A percentile compares a stretch with the other conserved stretches of the same genome.
phyloP scores from a whole-genome alignment of 2,888 invertebrate genomes.

The Ferrisia virgata region DNA sequence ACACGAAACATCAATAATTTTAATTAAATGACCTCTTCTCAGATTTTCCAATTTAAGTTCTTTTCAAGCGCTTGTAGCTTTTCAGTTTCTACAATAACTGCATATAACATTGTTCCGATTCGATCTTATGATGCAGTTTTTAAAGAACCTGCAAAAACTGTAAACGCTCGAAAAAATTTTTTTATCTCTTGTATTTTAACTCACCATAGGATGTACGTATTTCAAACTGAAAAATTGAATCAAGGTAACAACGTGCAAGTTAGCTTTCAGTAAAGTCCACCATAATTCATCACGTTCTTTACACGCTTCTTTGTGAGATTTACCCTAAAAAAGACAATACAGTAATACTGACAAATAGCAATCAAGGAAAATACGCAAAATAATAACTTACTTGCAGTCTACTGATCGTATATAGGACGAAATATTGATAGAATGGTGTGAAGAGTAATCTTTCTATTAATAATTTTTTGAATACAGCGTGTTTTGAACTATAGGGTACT shows the following conservation, averaged over 20 bases:
- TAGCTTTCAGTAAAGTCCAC: slow-evolving; percentile 65
- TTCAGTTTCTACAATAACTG: too few relatives aligned
- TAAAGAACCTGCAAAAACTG: too few relatives aligned
- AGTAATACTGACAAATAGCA: background rate
- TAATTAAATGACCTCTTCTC: too few relatives aligned
- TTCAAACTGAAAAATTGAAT: slow-evolving; percentile 72
- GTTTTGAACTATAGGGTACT: slow-evolving; percentile 59
- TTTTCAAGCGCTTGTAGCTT: too few relatives aligned
- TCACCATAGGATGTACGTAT: slow-evolving; percentile 75
- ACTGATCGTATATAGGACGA: slow-evolving; percentile 70
- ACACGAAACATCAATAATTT: slow-evolving; percentile 50
- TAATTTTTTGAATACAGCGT: slow-evolving; percentile 60
- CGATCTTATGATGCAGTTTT: too few relatives aligned
- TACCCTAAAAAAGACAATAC: slow-evolving; percentile 57
- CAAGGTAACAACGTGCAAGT: slow-evolving; percentile 74
- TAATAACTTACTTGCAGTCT: slow-evolving; percentile 63
- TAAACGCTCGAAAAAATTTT: too few relatives aligned
- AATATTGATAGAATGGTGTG: slow-evolving; percentile 68
- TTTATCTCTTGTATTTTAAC: slow-evolving; percentile 49
- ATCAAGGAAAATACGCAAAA: background rate
- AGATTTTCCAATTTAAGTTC: too few relatives aligned
- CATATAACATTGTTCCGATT: too few relatives aligned
- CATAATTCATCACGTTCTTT: slow-evolving; percentile 65
- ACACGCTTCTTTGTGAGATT: slow-evolving; percentile 64
- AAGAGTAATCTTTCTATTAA: slow-evolving; percentile 70